Evolutionary conservation across 2,888 invertebrate genomes (phyloP).

Genomic region (Acronicta aceris): DNA sequence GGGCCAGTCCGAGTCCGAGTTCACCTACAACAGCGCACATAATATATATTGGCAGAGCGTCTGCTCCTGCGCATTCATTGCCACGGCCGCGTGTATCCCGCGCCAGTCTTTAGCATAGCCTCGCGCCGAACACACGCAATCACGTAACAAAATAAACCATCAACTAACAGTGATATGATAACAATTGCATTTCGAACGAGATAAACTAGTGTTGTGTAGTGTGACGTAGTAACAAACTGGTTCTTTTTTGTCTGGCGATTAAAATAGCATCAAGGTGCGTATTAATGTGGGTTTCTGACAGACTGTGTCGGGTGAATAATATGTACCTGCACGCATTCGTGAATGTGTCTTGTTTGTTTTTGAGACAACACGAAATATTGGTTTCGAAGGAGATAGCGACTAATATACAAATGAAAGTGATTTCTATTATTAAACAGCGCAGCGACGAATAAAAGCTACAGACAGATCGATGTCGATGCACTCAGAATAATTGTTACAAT

Average conservation of each 20-base stretch:
- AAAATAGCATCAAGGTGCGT: conserved; percentile 51
- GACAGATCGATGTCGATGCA: conserved; percentile 12
- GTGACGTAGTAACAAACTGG: conserved; percentile 41
- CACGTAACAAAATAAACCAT: conserved; percentile 25
- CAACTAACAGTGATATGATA: conserved; percentile 49
- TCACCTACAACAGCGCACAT: conserved; percentile 24
- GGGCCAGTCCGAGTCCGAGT: conserved; percentile 22
- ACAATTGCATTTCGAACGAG: conserved; percentile 24
- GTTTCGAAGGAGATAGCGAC: background rate
- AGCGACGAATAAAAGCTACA: background rate
- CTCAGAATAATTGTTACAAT: conserved; percentile 12
- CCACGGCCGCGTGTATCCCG: conserved; percentile 62
- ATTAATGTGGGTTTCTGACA: conserved; percentile 9
- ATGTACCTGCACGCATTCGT: background rate
- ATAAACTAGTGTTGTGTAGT: conserved; percentile 34
- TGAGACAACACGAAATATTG: background rate
- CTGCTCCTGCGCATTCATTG: conserved; percentile 67
- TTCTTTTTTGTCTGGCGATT: conserved; percentile 24
- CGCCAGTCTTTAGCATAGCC: conserved; percentile 62
- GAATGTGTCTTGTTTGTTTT: background rate
- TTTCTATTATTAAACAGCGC: background rate
- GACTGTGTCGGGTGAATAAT: conserved; percentile 1
- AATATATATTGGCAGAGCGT: conserved; percentile 63
- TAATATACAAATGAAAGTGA: background rate
- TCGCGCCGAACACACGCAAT: conserved; percentile 56